Evolutionary conservation across 2,797 vertebrate species (phyloP).

Genomic region (Gymnothorax javanicus): DNA sequence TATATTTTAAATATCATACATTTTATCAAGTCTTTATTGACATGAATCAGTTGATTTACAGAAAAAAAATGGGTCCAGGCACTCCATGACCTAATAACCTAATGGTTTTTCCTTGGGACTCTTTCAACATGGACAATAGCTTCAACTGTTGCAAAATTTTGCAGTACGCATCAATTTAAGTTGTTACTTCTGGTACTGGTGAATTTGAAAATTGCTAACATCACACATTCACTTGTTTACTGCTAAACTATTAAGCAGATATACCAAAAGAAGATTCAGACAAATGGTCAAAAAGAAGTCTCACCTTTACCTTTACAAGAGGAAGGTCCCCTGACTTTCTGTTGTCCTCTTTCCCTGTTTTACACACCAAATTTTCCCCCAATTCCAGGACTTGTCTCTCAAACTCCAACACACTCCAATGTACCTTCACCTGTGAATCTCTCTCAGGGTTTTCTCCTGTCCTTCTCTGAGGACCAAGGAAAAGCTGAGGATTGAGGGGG

Average conservation of each 20-base stretch:
- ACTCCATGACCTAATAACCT: not conserved
- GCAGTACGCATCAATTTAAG: not conserved
- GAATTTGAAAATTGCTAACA: not conserved
- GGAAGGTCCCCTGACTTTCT: slow-evolving; percentile 12
- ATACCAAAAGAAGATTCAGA: not conserved
- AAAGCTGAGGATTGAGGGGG: slow-evolving; percentile 77
- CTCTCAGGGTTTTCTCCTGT: slow-evolving; percentile 62
- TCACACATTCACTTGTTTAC: not conserved
- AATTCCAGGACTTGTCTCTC: slow-evolving; percentile 47
- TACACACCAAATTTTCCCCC: slow-evolving; percentile 46
- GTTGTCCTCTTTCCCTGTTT: slow-evolving; percentile 7
- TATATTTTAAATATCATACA: not conserved
- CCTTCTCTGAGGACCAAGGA: slow-evolving; percentile 62
- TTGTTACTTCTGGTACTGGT: not conserved
- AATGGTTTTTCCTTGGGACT: not conserved
- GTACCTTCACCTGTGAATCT: slow-evolving; percentile 67
- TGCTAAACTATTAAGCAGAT: not conserved
- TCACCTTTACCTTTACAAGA: slow-evolving; percentile 57
- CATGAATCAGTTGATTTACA: not conserved
- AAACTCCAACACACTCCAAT: slow-evolving; percentile 54
- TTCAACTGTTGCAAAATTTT: not conserved
- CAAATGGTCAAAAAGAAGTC: slow-evolving; percentile 30
- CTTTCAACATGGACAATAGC: not conserved
- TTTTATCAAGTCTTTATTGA: not conserved
- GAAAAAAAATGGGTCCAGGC: not conserved